Conservation (phyloP, 2,888 invertebrate species). For the Ceraclea dissimilis region DNA sequence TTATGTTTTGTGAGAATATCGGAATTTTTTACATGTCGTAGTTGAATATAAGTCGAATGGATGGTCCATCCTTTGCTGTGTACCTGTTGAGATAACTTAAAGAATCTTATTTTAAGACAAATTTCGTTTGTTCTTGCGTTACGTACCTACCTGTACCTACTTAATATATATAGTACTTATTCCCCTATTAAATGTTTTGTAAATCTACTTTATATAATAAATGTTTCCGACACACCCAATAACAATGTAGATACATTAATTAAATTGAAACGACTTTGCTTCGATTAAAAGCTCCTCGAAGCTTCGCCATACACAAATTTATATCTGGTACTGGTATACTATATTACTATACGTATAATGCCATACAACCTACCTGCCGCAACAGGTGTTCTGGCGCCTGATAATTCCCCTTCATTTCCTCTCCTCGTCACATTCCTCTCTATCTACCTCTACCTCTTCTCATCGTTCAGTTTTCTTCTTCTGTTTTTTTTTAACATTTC, state of each 20-base stretch:
- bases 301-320: not conserved
- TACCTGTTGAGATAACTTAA: too few species aligned
- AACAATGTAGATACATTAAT: not conserved
- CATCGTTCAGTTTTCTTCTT: not conserved
- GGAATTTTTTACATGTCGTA: too few species aligned
- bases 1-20: too few species aligned
- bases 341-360: not conserved
- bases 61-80: too few species aligned
- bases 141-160: too few species aligned
- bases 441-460: not conserved
- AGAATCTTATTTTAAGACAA: too few species aligned
- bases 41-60: too few species aligned
- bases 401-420: constrained; percentile 10
- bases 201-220: too few species aligned
- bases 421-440: not conserved
- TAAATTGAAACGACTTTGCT: not conserved
- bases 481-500: not conserved
- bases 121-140: too few species aligned
- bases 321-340: not conserved
- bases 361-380: constrained; percentile 5
- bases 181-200: too few species aligned
- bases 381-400: constrained; percentile 25
- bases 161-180: too few species aligned
- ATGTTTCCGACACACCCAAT: too few species aligned
- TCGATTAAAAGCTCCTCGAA: not conserved